A percentile compares a stretch with the other conserved stretches of the same genome.
These are phyloP conservation scores for Oreochromis spilurus DNA, from an alignment of 2,113 vertebrate species.

Conservation along the genomic window DNA sequence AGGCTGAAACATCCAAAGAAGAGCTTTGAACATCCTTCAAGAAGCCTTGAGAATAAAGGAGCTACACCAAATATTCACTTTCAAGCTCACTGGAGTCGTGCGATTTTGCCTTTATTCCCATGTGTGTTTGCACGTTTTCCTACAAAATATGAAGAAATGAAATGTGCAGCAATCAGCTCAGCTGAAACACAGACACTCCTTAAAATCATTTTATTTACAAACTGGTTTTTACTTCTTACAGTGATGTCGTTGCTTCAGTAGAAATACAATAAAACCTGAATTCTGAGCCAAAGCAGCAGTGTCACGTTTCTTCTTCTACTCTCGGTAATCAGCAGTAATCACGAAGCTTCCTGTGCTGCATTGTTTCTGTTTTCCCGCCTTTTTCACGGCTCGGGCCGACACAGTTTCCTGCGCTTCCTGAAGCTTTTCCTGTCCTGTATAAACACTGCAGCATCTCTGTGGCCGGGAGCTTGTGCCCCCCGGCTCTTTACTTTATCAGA, in stretches of 20 bases:
- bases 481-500: background rate
- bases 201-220: background rate
- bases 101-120: background rate
- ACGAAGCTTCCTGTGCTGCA: background rate
- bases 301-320: background rate
- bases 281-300: background rate
- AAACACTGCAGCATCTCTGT: background rate
- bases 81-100: accelerated
- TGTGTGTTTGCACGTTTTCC: background rate
- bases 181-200: background rate
- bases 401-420: constrained; percentile 52
- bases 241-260: background rate
- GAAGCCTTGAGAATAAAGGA: background rate
- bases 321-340: background rate
- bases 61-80: background rate
- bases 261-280: background rate
- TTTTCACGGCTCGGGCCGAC: constrained; percentile 20
- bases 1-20: background rate
- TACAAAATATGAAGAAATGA: background rate
- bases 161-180: background rate
- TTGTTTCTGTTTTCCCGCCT: constrained; percentile 38
- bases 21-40: background rate
- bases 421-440: constrained; percentile 10
- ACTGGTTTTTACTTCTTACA: background rate
- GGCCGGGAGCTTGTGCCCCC: background rate